Conservation (phyloP, 2,888 invertebrate species). For the Elegia similella region DNA sequence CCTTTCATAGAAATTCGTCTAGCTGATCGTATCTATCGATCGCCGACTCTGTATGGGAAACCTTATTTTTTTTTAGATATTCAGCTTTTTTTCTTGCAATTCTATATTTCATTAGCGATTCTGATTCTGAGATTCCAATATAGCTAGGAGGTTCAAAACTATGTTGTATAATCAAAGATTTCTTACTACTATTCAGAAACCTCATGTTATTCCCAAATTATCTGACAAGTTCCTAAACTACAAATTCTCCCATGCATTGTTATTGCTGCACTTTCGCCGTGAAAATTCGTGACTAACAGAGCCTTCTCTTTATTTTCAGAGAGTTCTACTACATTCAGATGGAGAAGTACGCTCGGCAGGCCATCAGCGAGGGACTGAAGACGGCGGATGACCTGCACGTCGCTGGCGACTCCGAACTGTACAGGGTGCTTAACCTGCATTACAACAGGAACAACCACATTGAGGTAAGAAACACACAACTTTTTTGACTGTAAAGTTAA, state of each 20-base stretch:
- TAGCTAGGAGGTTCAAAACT: no score
- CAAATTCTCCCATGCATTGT: not conserved
- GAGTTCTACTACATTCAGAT: constrained; percentile 99
- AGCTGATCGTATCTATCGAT: no score
- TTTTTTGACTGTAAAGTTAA: not conserved
- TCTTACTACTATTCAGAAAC: no score
- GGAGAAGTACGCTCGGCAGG: constrained; percentile 99
- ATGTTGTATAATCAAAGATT: no score
- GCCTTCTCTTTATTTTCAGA: constrained; percentile 81
- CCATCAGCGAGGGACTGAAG: constrained; percentile 97
- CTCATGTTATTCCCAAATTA: no score
- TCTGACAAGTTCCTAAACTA: no score
- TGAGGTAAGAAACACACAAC: constrained; percentile 85
- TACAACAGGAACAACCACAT: constrained; percentile 99
- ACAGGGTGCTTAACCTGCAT: constrained; percentile 98
- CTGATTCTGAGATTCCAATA: no score
- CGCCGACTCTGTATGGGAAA: no score
- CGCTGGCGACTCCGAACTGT: constrained; percentile 97
- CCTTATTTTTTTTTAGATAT: no score
- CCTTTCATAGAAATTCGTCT: no score
- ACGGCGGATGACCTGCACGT: constrained; percentile 96
- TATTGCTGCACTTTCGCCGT: not conserved
- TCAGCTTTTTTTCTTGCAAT: no score
- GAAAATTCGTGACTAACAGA: not conserved
- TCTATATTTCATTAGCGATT: no score